Conservation (phyloP, 1,140 invertebrate species). For the Pogonomyrmex barbatus region DNA sequence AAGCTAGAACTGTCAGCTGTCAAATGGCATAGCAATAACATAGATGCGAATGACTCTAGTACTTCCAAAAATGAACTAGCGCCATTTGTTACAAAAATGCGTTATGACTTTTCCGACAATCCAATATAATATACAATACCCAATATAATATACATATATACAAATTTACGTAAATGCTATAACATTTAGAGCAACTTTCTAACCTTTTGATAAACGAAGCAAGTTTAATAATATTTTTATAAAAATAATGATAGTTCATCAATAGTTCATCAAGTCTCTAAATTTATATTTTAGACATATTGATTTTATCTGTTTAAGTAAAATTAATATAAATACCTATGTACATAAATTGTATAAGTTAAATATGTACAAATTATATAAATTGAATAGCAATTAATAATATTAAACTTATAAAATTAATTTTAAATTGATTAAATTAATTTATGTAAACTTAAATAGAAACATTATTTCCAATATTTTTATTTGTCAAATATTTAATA, state of each 20-base stretch:
- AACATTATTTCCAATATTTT: conserved; percentile 1
- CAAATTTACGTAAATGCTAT: background rate
- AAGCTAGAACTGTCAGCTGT: too few relatives aligned
- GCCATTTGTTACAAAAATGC: too few relatives aligned
- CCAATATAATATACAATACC: background rate
- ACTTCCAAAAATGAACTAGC: too few relatives aligned
- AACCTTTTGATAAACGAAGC: background rate
- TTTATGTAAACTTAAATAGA: background rate
- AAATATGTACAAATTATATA: too few relatives aligned
- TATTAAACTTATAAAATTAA: background rate
- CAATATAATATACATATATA: background rate
- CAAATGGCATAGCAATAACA: too few relatives aligned
- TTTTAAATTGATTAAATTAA: background rate
- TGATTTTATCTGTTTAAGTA: background rate
- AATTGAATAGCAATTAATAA: background rate
- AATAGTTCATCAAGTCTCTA: background rate
- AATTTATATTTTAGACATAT: background rate
- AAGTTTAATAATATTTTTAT: background rate
- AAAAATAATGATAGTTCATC: background rate
- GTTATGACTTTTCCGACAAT: too few relatives aligned
- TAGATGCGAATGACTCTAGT: too few relatives aligned
- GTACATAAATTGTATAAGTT: too few relatives aligned
- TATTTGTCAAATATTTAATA: background rate
- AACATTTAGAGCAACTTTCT: background rate
- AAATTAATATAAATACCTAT: background rate